phyloP scores from a whole-genome alignment of 1,140 invertebrate genomes.

The Battus philenor region DNA sequence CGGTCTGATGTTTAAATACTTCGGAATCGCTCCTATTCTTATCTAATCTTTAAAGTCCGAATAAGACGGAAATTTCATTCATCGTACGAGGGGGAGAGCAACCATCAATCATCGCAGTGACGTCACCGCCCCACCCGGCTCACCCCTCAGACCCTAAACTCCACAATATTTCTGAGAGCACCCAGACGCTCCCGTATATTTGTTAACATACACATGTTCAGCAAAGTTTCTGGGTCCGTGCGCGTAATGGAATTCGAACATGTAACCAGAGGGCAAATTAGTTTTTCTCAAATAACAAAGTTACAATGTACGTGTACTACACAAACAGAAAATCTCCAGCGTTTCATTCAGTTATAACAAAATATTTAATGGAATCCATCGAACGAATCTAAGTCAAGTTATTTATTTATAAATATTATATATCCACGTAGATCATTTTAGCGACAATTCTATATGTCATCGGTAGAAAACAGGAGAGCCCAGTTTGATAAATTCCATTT shows the following conservation, averaged over 20 bases:
- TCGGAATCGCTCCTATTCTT: conserved; percentile 1
- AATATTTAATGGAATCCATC: too few species aligned
- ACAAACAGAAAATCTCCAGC: too few species aligned
- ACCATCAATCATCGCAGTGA: conserved; percentile 2
- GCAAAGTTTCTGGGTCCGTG: conserved; percentile 6
- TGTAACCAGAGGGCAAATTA: conserved; percentile 1
- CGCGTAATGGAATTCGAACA: conserved; percentile 5
- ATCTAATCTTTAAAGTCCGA: conserved; percentile 12
- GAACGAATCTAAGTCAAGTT: too few species aligned
- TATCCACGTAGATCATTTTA: too few species aligned
- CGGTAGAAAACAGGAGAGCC: too few species aligned
- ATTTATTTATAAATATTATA: too few species aligned
- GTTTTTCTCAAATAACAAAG: background rate
- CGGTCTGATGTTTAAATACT: too few species aligned
- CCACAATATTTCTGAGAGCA: conserved; percentile 5
- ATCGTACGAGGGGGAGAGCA: conserved; percentile 1
- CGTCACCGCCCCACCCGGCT: background rate
- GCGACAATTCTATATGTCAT: too few species aligned
- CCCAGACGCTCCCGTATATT: conserved; percentile 5
- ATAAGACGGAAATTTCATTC: conserved; percentile 13
- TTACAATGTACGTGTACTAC: too few species aligned
- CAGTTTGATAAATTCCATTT: too few species aligned
- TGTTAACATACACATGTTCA: conserved; percentile 7
- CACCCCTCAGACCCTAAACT: background rate
- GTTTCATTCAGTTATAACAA: too few species aligned